Conservation (phyloP, 1,140 invertebrate species). For the Saccostrea echinata region DNA sequence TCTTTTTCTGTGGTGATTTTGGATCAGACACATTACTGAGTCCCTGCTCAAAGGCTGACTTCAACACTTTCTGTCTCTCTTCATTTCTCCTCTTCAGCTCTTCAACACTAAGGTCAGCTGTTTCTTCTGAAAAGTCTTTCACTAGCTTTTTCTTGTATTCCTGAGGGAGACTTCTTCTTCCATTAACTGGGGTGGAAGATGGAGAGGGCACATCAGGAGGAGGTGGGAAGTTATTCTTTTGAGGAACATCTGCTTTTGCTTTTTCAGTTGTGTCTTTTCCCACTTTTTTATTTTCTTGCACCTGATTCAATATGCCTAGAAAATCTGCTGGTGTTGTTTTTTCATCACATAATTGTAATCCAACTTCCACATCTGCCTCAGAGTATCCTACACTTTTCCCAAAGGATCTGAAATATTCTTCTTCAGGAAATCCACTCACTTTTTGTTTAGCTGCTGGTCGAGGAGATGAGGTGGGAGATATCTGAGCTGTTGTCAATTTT, state of each 20-base stretch:
- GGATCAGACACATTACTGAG: not conserved
- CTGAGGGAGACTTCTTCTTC: conserved; percentile 58
- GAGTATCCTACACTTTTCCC: conserved; percentile 64
- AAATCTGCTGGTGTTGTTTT: conserved; percentile 69
- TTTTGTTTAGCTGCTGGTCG: not conserved
- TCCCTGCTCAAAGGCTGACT: conserved; percentile 56
- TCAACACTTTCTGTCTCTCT: conserved; percentile 64
- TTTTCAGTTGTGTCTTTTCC: conserved; percentile 28
- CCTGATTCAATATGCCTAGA: conserved; percentile 54
- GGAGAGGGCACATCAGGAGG: conserved; percentile 43
- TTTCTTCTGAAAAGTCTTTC: conserved; percentile 62
- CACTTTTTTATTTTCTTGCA: conserved; percentile 42
- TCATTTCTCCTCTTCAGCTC: conserved; percentile 66
- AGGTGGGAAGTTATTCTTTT: conserved; percentile 48
- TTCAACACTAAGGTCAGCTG: conserved; percentile 55
- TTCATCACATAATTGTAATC: conserved; percentile 63
- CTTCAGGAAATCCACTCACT: conserved; percentile 35
- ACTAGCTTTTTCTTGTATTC: conserved; percentile 63
- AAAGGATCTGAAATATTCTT: conserved; percentile 61
- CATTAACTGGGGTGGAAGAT: conserved; percentile 42
- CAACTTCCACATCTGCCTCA: conserved; percentile 60
- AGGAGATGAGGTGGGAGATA: conserved; percentile 38
- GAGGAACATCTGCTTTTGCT: conserved; percentile 1
- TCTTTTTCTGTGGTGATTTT: conserved; percentile 18
- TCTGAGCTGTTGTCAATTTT: conserved; percentile 14